Base-by-base conservation (phyloP, 2,113 vertebrate species). In the Bothrops jararaca region DNA sequence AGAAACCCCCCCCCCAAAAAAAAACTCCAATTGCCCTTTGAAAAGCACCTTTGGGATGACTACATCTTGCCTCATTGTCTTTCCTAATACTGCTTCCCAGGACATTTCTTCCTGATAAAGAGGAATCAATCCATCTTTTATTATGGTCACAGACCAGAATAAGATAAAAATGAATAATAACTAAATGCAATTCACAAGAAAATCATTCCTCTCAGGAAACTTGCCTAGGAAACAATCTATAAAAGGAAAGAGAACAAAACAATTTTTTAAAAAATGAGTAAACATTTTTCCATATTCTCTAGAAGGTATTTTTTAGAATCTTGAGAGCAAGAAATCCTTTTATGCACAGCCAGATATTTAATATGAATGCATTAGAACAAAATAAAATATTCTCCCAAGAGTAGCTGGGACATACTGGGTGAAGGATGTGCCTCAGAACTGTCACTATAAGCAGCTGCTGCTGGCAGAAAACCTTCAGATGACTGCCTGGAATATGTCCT, bases 381-480 rank as follows among this genome's bases (percentile, higher is more conserved):
- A 88, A 23, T 23, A 80, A 39, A 58, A 56, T 57, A 56, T 23
- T 39, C 52, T 15, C 8, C 52, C 4, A 18, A 52, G 52, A 54
- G 22, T 20, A 5, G 42, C 13, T n/a, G 34, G 24, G 24, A 29
- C 74, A 57, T 86, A 18, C 74, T 86, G 3, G 15, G 13, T 64
- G 29, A 34, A 9, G n/a, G 57, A 88, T 39, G 29, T 69, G 29
- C 86, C n/a, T 10, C 88, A 34, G 23, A 22, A 48, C 85, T 56
- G 24, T 54, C 58, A 80, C 23, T 48, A 2, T 42, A 48, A 89
- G 34, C 24, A 89, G 24, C 15, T 89, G 87, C 88, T 85, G n/a
- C 50, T 92, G 91, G 86, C 86, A 92, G 34, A 56, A 80, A 56
- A 64, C 91, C 64, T 74, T 48, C 13, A 42, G 29, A 80, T 34